phyloP scores from a whole-genome alignment of 1,140 invertebrate genomes.

The Bombus pascuorum region DNA sequence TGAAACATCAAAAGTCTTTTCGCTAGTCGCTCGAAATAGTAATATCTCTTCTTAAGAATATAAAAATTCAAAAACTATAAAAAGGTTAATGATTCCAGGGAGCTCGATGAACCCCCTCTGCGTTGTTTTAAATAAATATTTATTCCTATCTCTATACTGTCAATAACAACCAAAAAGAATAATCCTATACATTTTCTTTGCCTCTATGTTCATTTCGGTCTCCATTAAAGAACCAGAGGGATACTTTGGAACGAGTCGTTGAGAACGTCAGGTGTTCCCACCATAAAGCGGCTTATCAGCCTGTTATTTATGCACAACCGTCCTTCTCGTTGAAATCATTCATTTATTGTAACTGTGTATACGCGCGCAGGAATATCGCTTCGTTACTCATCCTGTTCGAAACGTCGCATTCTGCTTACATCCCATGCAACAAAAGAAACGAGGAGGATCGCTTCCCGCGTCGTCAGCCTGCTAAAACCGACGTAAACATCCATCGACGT shows the following conservation, averaged over 20 bases:
- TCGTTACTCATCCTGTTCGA: not conserved
- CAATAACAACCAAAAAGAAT: not conserved
- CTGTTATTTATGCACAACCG: constrained; percentile 11
- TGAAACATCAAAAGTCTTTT: too few relatives aligned
- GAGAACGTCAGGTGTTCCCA: constrained; percentile 5
- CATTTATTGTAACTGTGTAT: not conserved
- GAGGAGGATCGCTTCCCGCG: not conserved
- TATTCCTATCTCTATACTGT: not conserved
- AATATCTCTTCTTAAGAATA: too few relatives aligned
- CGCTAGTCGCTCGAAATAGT: too few relatives aligned
- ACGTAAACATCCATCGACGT: constrained; percentile 33
- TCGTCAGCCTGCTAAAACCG: not conserved
- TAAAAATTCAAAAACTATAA: not conserved
- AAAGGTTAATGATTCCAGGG: not conserved
- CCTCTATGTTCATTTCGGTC: not conserved
- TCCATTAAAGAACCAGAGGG: not conserved
- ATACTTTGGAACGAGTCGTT: not conserved
- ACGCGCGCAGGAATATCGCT: not conserved
- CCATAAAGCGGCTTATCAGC: constrained; percentile 22
- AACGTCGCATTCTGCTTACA: not conserved
- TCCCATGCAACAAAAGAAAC: constrained; percentile 7
- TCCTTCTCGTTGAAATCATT: not conserved
- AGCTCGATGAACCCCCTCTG: not conserved
- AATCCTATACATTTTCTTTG: not conserved
- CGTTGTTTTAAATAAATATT: not conserved